These are phyloP conservation scores for Gallinago stenura DNA, from an alignment of 2,797 vertebrate genomes.

Conservation along the genomic window DNA sequence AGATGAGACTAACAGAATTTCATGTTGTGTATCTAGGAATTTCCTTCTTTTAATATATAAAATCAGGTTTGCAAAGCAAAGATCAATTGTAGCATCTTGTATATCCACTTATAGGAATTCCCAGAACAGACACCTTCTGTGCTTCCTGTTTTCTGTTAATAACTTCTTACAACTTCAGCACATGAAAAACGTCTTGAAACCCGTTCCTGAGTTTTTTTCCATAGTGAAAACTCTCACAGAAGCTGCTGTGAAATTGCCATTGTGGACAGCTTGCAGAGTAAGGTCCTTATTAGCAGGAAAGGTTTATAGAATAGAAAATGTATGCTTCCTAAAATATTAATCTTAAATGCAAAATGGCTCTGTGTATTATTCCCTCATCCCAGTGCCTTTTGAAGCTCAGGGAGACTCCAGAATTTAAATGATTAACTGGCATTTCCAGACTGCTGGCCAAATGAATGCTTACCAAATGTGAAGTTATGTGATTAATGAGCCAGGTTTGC, in stretches of 20 bases:
- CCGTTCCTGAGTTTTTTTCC: background rate
- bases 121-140: background rate
- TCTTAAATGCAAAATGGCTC: background rate
- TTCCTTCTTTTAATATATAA: background rate
- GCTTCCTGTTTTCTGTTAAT: background rate
- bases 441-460: background rate
- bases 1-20: background rate
- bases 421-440: conserved; percentile 4
- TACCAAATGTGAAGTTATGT: background rate
- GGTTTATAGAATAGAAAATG: background rate
- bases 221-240: background rate
- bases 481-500: background rate
- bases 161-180: background rate
- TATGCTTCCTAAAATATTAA: background rate
- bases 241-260: background rate
- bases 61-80: background rate
- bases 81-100: background rate
- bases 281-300: background rate
- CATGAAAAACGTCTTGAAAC: background rate
- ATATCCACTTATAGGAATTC: background rate
- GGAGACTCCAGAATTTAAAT: background rate
- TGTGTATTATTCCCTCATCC: background rate
- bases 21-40: background rate
- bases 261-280: background rate
- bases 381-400: background rate